Percentiles rank a stretch among this genome's conserved stretches.
phyloP scores from a whole-genome alignment of 2,888 invertebrate genomes.

The Lasioglossum marginatum region DNA sequence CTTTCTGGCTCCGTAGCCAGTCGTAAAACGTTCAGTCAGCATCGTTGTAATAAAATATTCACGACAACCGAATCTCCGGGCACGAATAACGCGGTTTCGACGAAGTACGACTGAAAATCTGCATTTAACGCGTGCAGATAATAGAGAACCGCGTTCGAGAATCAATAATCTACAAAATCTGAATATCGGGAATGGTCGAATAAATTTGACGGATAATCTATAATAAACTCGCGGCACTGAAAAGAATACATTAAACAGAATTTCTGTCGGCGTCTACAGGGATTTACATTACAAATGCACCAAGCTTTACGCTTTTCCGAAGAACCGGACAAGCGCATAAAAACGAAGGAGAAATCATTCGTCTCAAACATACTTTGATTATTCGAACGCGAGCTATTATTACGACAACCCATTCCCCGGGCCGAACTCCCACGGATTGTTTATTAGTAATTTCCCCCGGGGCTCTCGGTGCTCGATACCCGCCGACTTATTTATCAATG shows the following conservation, averaged over 20 bases:
- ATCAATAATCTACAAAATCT: background rate
- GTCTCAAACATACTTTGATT: background rate
- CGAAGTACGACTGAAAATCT: background rate
- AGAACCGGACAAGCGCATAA: background rate
- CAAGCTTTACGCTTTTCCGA: background rate
- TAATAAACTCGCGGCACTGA: background rate
- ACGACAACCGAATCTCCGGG: background rate
- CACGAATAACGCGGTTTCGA: background rate
- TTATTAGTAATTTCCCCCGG: conserved; percentile 10
- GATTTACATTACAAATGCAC: background rate
- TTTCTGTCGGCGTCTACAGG: background rate
- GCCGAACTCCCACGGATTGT: background rate
- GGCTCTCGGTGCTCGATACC: background rate
- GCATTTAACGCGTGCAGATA: background rate
- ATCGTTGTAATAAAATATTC: background rate
- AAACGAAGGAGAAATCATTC: background rate
- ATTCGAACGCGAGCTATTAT: background rate
- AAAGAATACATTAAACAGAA: background rate
- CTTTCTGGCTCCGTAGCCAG: background rate
- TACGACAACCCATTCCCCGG: background rate
- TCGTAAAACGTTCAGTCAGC: background rate
- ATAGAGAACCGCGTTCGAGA: conserved; percentile 6
- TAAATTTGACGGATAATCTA: background rate
- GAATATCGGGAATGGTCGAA: background rate
- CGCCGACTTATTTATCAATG: conserved; percentile 11